A percentile compares a stretch with the other conserved stretches of the same genome.
Evolutionary conservation across 2,113 vertebrate species (phyloP).

Genomic region (Canis aureus): DNA sequence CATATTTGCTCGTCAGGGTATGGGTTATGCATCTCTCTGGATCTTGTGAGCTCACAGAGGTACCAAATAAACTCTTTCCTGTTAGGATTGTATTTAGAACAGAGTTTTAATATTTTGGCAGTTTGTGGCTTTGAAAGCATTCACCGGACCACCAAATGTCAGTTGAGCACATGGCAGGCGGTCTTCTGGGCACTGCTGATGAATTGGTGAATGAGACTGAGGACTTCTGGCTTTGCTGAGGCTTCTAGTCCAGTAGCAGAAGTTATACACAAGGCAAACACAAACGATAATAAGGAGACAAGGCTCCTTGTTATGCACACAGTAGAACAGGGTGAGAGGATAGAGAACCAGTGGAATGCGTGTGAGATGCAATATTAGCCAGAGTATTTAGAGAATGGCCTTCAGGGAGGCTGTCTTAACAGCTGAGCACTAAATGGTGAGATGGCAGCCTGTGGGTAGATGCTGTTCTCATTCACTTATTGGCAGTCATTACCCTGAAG

Average conservation of each 20-base stretch:
- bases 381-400: neutral
- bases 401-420: neutral
- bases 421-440: neutral
- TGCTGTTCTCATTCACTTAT: neutral
- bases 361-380: neutral
- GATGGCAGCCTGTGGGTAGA: neutral
- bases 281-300: neutral
- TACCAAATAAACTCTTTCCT: neutral
- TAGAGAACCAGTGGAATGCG: neutral
- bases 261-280: neutral
- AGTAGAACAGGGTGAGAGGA: neutral
- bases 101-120: neutral
- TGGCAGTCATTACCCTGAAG: neutral
- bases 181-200: too few relatives aligned
- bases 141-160: neutral
- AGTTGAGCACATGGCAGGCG: neutral
- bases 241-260: rapidly evolving
- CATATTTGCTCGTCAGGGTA: neutral
- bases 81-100: neutral
- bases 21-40: neutral
- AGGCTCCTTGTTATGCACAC: neutral
- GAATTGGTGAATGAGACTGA: neutral
- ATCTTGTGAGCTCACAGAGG: neutral
- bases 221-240: neutral
- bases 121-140: neutral